phyloP scores from a whole-genome alignment of 2,797 vertebrate species.

The Podarcis siculus region DNA sequence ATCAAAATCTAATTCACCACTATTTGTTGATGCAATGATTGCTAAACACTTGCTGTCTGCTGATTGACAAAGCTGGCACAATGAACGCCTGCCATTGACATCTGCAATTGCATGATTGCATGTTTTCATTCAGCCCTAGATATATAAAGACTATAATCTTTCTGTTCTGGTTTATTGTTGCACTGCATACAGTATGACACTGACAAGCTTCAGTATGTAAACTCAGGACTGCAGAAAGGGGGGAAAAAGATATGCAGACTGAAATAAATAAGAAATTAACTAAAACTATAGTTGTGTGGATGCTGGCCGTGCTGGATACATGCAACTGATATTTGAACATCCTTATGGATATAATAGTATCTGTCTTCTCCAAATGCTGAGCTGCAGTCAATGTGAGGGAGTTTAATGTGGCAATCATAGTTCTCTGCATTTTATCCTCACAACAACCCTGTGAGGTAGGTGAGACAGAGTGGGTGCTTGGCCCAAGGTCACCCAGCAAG shows the following conservation, averaged over 20 bases:
- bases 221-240: background rate
- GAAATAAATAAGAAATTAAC: background rate
- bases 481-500: too few relatives aligned
- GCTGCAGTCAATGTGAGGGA: background rate
- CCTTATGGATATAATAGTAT: too few relatives aligned
- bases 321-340: background rate
- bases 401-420: too few relatives aligned
- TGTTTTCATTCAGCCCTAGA: constrained; percentile 23
- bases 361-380: background rate
- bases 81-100: constrained; percentile 15
- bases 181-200: constrained; percentile 2
- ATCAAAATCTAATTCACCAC: background rate
- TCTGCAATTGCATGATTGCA: constrained; percentile 29
- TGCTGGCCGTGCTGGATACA: background rate
- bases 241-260: background rate
- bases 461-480: too few relatives aligned
- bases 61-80: constrained; percentile 34
- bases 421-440: too few relatives aligned
- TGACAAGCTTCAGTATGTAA: constrained; percentile 11
- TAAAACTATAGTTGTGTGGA: background rate
- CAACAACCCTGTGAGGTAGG: too few relatives aligned
- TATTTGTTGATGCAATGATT: constrained; percentile 19
- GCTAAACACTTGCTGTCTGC: background rate
- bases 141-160: constrained; percentile 37
- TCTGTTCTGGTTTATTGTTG: constrained; percentile 21